Evolutionary conservation across 2,888 invertebrate genomes (phyloP).

Genomic region (Nineta flava): DNA sequence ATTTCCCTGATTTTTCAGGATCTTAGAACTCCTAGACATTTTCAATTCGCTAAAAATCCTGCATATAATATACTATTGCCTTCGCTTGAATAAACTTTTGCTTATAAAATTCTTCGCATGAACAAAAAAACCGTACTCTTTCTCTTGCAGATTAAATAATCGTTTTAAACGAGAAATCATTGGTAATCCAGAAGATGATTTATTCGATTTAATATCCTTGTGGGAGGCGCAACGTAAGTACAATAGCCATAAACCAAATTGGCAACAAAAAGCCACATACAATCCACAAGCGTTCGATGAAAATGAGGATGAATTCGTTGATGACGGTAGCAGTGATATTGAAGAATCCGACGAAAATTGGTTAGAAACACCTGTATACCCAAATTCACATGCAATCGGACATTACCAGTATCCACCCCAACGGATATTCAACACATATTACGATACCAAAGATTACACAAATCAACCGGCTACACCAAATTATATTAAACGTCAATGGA

Average conservation of each 20-base stretch:
- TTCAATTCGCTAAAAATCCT: no score
- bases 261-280: slow-evolving; percentile 32
- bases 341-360: slow-evolving; percentile 38
- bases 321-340: slow-evolving; percentile 33
- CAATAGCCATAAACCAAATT: slow-evolving; percentile 17
- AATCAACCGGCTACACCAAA: slow-evolving; percentile 12
- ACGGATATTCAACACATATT: slow-evolving; percentile 29
- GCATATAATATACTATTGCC: no score
- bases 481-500: slow-evolving; percentile 17
- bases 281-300: slow-evolving; percentile 30
- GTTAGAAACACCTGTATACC: slow-evolving; percentile 41
- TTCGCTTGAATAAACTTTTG: no score
- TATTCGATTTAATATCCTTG: slow-evolving; percentile 35
- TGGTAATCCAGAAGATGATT: slow-evolving; percentile 41
- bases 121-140: no score
- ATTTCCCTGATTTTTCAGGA: no score
- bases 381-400: slow-evolving; percentile 29
- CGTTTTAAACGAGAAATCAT: slow-evolving; percentile 43
- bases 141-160: slow-evolving; percentile 18
- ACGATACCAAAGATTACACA: slow-evolving; percentile 17
- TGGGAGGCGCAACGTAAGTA: slow-evolving; percentile 38
- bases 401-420: slow-evolving; percentile 24
- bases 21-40: no score
- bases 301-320: slow-evolving; percentile 28
- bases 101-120: no score